phyloP scores from a whole-genome alignment of 2,113 vertebrate genomes.

The Myotis yumanensis region DNA sequence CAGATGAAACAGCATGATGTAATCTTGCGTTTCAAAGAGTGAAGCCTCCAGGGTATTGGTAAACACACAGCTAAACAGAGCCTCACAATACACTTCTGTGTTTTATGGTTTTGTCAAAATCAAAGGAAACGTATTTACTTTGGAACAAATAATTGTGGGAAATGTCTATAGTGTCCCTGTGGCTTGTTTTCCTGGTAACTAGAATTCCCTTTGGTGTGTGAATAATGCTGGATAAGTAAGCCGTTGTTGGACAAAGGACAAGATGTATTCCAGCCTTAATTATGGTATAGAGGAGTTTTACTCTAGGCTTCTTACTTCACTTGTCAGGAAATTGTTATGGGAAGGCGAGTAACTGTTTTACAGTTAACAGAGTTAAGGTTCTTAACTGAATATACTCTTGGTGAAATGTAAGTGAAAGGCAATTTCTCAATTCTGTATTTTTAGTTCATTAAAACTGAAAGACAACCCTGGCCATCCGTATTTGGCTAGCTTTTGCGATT shows the following conservation, averaged over 20 bases:
- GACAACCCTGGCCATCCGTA: too few species aligned
- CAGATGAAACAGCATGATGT: conserved; percentile 56
- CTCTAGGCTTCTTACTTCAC: conserved; percentile 12
- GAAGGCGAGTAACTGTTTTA: neutral
- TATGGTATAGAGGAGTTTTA: neutral
- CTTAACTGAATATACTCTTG: neutral
- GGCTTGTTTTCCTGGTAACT: conserved; percentile 55
- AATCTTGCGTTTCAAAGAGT: conserved; percentile 57
- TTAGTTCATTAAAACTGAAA: neutral
- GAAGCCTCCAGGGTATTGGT: conserved; percentile 69
- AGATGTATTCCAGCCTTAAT: conserved; percentile 23
- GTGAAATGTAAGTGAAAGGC: neutral
- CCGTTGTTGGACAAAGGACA: conserved; percentile 14
- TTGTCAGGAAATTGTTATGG: neutral
- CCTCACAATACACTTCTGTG: conserved; percentile 55
- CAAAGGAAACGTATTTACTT: conserved; percentile 73
- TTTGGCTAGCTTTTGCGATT: neutral
- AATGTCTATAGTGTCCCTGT: conserved; percentile 60
- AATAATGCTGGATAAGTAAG: neutral
- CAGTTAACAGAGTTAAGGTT: neutral
- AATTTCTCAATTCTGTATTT: neutral
- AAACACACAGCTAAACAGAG: conserved; percentile 56
- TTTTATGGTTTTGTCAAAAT: conserved; percentile 74
- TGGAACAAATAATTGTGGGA: conserved; percentile 72
- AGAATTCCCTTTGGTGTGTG: conserved; percentile 55